These are phyloP conservation scores for Drosophila subobscura DNA, from an alignment of 1,140 invertebrate genomes.

Conservation along the genomic window DNA sequence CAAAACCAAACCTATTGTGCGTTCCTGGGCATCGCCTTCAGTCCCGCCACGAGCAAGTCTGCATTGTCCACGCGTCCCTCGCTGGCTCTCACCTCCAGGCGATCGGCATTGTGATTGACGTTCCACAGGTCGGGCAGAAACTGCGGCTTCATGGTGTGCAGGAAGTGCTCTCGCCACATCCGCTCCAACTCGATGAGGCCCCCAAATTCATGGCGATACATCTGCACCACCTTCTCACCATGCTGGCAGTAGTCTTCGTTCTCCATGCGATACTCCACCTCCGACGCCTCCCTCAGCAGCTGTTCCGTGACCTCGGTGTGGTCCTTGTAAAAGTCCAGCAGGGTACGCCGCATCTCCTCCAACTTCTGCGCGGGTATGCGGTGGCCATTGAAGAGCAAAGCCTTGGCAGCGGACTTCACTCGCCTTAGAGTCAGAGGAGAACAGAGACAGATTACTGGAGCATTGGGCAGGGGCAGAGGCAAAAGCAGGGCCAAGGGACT, in stretches of 20 bases:
- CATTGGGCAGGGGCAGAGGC: too few species aligned
- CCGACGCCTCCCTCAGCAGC: slow-evolving; percentile 84
- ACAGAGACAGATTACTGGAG: not conserved
- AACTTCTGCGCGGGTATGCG: slow-evolving; percentile 85
- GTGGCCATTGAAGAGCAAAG: slow-evolving; percentile 84
- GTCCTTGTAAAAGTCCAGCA: slow-evolving; percentile 84
- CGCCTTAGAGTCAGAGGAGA: slow-evolving; percentile 83
- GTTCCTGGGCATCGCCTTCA: slow-evolving; percentile 41
- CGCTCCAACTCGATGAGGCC: slow-evolving; percentile 89
- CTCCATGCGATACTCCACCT: slow-evolving; percentile 82
- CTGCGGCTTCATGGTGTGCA: slow-evolving; percentile 89
- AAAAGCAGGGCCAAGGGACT: not conserved
- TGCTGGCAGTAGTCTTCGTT: slow-evolving; percentile 87
- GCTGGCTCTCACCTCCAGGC: slow-evolving; percentile 84
- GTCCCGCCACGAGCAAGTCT: slow-evolving; percentile 83
- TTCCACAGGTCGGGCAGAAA: slow-evolving; percentile 91
- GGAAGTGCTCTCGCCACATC: slow-evolving; percentile 91
- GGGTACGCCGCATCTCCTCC: slow-evolving; percentile 84
- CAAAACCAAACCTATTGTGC: slow-evolving; percentile 7
- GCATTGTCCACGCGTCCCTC: slow-evolving; percentile 84
- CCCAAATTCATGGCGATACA: slow-evolving; percentile 85
- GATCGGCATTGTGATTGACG: slow-evolving; percentile 87
- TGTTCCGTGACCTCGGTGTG: slow-evolving; percentile 83
- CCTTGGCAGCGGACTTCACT: slow-evolving; percentile 88
- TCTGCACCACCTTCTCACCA: slow-evolving; percentile 88